These are phyloP conservation scores for Platycheirus rosarum DNA, from an alignment of 2,888 invertebrate genomes.

Conservation along the genomic window DNA sequence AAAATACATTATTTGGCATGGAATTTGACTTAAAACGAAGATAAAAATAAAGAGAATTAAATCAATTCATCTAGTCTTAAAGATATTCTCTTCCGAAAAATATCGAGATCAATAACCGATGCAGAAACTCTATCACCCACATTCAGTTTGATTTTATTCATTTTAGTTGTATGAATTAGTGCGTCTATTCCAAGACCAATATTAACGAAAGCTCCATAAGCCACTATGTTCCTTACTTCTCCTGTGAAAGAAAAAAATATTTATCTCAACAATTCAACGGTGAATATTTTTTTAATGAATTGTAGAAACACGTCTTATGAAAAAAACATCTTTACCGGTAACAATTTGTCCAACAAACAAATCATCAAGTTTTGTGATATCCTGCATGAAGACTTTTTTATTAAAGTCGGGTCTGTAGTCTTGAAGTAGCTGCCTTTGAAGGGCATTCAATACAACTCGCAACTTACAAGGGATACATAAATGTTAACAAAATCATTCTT, in stretches of 20 bases:
- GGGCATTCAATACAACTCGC: constrained; percentile 85
- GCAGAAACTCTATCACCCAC: constrained; percentile 88
- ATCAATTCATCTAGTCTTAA: constrained; percentile 82
- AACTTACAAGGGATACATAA: constrained; percentile 78
- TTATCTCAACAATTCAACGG: no score
- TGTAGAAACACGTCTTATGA: no score
- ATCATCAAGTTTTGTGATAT: constrained; percentile 87
- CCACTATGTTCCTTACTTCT: constrained; percentile 91
- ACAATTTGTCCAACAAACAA: constrained; percentile 85
- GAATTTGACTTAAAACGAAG: no score
- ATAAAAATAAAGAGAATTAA: background rate
- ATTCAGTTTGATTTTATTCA: constrained; percentile 84
- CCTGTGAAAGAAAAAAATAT: no score
- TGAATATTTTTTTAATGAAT: no score
- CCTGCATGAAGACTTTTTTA: constrained; percentile 88
- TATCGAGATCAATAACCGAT: constrained; percentile 85
- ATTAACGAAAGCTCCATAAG: constrained; percentile 96
- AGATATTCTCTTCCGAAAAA: constrained; percentile 84
- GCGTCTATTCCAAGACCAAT: constrained; percentile 89
- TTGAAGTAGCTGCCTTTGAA: constrained; percentile 84
- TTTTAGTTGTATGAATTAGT: constrained; percentile 86
- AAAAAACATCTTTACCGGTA: constrained; percentile 83
- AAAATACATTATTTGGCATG: background rate
- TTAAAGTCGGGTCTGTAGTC: constrained; percentile 88
- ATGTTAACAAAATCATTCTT: background rate